A percentile compares a stretch with the other conserved stretches of the same genome.
These are phyloP conservation scores for Akabosia matsudoensis DNA, from an alignment of 1,140 invertebrate species.

Conservation along the genomic window DNA sequence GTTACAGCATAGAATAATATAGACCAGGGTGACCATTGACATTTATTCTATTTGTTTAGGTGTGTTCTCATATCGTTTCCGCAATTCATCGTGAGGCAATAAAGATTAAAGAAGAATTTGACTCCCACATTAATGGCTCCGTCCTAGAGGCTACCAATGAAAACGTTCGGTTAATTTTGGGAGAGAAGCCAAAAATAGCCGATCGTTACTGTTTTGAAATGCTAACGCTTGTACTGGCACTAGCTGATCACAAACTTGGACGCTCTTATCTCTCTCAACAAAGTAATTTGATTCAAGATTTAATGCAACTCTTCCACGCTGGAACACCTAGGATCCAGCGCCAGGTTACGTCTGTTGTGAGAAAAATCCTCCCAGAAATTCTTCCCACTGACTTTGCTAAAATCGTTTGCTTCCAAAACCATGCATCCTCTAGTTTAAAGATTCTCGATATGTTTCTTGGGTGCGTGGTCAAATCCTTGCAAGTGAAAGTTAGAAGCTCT, in stretches of 20 bases:
- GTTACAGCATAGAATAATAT: neutral
- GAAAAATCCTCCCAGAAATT: constrained; percentile 80
- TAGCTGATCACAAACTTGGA: constrained; percentile 89
- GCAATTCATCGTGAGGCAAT: constrained; percentile 84
- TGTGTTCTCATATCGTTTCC: constrained; percentile 87
- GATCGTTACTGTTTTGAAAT: constrained; percentile 98
- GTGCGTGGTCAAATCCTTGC: constrained; percentile 79
- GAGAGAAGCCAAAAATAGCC: constrained; percentile 53
- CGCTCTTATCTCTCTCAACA: constrained; percentile 86
- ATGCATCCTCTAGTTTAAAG: constrained; percentile 47
- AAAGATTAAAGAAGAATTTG: constrained; percentile 85
- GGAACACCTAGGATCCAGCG: constrained; percentile 90
- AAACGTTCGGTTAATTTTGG: constrained; percentile 34
- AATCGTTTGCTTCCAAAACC: constrained; percentile 60
- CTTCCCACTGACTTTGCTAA: constrained; percentile 64
- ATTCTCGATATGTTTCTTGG: constrained; percentile 81
- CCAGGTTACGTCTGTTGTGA: constrained; percentile 68
- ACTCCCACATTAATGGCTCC: constrained; percentile 53
- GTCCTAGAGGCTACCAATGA: constrained; percentile 42
- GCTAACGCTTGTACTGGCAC: constrained; percentile 86
- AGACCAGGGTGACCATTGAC: neutral
- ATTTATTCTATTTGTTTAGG: constrained; percentile 54
- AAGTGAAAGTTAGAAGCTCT: constrained; percentile 66
- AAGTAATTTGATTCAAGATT: constrained; percentile 73
- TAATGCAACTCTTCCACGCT: constrained; percentile 84